Evolutionary conservation across 2,113 vertebrate genomes (phyloP).

Genomic region (Thymallus thymallus): DNA sequence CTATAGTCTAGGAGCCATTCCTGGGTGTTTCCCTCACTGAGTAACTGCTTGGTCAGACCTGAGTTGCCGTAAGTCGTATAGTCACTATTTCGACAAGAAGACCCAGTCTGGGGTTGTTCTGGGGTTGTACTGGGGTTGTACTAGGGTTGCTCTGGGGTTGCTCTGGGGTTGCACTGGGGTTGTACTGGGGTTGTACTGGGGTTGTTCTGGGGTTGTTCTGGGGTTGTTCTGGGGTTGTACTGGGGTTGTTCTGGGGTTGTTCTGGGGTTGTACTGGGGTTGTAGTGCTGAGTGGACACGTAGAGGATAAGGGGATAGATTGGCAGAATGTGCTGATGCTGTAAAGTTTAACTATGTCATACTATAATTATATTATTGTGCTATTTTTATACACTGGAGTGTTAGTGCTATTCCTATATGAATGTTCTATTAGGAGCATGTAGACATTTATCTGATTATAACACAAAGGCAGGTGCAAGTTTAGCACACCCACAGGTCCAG

Average conservation of each 20-base stretch:
- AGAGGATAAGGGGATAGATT: neutral
- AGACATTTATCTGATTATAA: constrained; percentile 52
- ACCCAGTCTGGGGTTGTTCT: neutral
- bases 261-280: too few relatives aligned
- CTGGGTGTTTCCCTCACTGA: constrained; percentile 57
- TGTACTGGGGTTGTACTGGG: neutral
- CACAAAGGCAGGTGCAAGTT: constrained; percentile 67
- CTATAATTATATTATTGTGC: neutral
- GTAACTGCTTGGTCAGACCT: constrained; percentile 59
- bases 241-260: too few relatives aligned
- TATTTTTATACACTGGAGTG: neutral
- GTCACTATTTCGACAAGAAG: neutral
- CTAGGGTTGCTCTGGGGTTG: neutral
- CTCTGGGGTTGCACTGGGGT: too few relatives aligned
- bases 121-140: too few relatives aligned
- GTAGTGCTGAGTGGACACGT: neutral
- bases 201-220: neutral
- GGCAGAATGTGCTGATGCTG: neutral
- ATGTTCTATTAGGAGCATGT: constrained; percentile 24
- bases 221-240: too few relatives aligned
- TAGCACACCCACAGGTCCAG: constrained; percentile 58
- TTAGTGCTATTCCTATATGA: constrained; percentile 25
- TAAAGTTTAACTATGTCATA: neutral
- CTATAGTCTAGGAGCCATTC: constrained; percentile 40
- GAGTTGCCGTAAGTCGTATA: neutral